Base-by-base conservation (phyloP, 2,113 vertebrate species). In the Chamaea fasciata region DNA sequence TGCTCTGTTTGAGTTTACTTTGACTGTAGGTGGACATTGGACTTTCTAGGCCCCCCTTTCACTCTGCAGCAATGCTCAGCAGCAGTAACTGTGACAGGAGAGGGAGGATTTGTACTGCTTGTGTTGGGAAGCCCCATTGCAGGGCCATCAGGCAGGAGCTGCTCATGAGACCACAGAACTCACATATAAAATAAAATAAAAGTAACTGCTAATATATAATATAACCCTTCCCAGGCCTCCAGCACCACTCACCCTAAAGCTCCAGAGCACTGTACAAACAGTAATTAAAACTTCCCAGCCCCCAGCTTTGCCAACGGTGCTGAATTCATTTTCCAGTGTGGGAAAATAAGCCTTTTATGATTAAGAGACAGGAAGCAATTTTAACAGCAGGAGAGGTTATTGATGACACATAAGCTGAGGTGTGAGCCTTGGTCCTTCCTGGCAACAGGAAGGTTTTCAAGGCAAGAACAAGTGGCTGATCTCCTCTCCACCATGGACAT, bases 261-360 rank as follows among this genome's bases (percentile, higher is more conserved):
- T 55, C 85, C 65, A 67, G 52, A 88, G 79, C 79, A 81, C 64
- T 83, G 76, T 19, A 78, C 71, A 90, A 92, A 86, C 21, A 94
- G 63, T 67, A 93, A 96, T 93, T 88, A 92, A 90, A 92, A 81
- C 13, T 83, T 88, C 47, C 47, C 64, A 88, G 79, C 79, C 47
- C 44, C 64, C 16, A 67, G 79, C 59, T 78, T 92, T 83, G 90
- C 85, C 90, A 88, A 12, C 0, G 1, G 87, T 41, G 44, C 64
- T 85, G 87, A 92, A 91, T 91, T 95, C 7, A 92, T 90, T 93
- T 96, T 49, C 76, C 85, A 78, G 83, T 52, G 71, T 83, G 90
- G 93, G 89, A 90, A 95, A 93, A 92, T 35, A 83, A 96, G 64
- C 35, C 57, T 83, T 83, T 21, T 50, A 26, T 78, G 84, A 90